Base-by-base conservation (phyloP, 1,140 invertebrate genomes). In the Colletes latitarsis region DNA sequence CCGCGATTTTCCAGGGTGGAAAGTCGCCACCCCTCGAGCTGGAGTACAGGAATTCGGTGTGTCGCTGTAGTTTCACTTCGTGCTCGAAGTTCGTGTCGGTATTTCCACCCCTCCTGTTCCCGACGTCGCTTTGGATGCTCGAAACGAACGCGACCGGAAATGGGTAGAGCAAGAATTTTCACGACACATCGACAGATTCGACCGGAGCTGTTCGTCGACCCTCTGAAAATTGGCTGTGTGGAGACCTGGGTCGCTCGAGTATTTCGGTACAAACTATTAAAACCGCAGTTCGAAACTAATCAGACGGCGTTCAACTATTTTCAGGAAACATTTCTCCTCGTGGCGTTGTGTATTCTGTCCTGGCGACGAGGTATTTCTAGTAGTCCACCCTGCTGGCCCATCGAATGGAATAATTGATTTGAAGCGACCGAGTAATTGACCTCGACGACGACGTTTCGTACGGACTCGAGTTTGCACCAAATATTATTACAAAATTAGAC, bases 241-340 rank as follows among this genome's bases (percentile, higher is more conserved):
- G 63, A 46, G 10, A 30, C 30, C 30, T 12, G 62, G 30, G 5
- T 55, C 30, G 3, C n/a, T 3, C 6, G 68, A 30, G 10, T 55
- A 39, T 43, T 15, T 15, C 58, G 52, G 68, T 58, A 72, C 69
- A 78, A 78, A 78, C 76, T 49, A 78, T 78, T 72, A 63, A 63
- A 78, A 72, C 76, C 69, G 58, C 76, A 72, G 46, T 78, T 78
- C 15, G 14, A 30, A 78, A 78, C 68, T 78, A 78, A 78, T 78
- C 76, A 72, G 49, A 78, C 49, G 39, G n/a, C 19, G 68, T 43
- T 21, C 30, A 72, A 78, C 76, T 78, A 78, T 78, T 78, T 62
- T 63, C 68, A 21, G 43, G 14, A 66, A 6, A 62, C 76, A n/a
- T 52, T 71, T 15, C 76, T 58, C 10, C 41, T 39, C 10, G 55